These are phyloP conservation scores for Pangasius krempfi DNA, from an alignment of 2,797 vertebrate species.

Conservation along the genomic window DNA sequence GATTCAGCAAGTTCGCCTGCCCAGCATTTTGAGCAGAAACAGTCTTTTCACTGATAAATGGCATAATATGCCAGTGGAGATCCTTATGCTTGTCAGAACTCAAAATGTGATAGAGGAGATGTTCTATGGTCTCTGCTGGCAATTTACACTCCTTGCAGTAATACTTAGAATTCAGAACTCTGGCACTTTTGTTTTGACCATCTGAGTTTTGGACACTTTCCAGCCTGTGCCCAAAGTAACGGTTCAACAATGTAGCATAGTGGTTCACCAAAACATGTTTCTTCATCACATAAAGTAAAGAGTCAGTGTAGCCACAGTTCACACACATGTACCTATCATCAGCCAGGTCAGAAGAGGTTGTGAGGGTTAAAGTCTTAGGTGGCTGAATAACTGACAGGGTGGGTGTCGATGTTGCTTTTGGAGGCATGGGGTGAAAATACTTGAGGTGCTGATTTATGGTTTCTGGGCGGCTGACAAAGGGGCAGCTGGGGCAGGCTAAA, in stretches of 20 bases:
- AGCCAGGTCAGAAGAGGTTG: slow-evolving; percentile 24
- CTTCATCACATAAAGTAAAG: slow-evolving; percentile 85
- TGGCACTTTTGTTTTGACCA: slow-evolving; percentile 13
- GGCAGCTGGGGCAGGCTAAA: slow-evolving; percentile 81
- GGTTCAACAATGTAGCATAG: slow-evolving; percentile 73
- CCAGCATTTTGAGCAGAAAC: slow-evolving; percentile 47
- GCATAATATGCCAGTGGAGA: slow-evolving; percentile 80
- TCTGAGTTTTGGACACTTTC: slow-evolving; percentile 40
- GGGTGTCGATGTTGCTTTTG: slow-evolving; percentile 55
- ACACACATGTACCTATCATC: slow-evolving; percentile 77
- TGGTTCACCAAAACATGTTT: slow-evolving; percentile 86
- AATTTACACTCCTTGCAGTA: slow-evolving; percentile 83
- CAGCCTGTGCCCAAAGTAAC: slow-evolving; percentile 75
- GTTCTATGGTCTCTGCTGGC: slow-evolving; percentile 79
- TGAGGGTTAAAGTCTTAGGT: slow-evolving; percentile 31
- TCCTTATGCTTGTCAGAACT: slow-evolving; percentile 83
- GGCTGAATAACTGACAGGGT: slow-evolving; percentile 30
- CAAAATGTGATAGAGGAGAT: slow-evolving; percentile 84
- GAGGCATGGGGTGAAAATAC: slow-evolving; percentile 77
- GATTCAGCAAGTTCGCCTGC: slow-evolving; percentile 60
- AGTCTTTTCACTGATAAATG: slow-evolving; percentile 76
- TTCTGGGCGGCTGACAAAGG: slow-evolving; percentile 79
- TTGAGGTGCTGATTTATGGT: slow-evolving; percentile 80
- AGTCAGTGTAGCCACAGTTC: slow-evolving; percentile 83
- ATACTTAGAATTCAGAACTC: slow-evolving; percentile 61